Percentiles rank a stretch among this genome's conserved stretches.
phyloP scores from a whole-genome alignment of 2,797 vertebrate species.

The Gambusia yucatana region DNA sequence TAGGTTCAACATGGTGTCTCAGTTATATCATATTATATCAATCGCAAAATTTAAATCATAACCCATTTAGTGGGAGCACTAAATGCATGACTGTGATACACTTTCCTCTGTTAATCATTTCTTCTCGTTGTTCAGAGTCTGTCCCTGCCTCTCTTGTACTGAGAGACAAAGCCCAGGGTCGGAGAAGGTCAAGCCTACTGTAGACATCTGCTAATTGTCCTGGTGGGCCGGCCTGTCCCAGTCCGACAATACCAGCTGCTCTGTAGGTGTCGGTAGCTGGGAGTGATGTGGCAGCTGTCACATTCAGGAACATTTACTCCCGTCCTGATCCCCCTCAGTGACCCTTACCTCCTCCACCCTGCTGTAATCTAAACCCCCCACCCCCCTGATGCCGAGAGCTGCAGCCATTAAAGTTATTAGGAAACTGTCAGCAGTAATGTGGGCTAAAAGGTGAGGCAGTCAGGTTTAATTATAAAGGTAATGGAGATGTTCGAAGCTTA shows the following conservation, averaged over 20 bases:
- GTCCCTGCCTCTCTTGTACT: constrained; percentile 1
- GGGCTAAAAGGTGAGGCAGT: constrained; percentile 47
- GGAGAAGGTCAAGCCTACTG: constrained; percentile 71
- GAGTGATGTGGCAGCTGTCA: constrained; percentile 66
- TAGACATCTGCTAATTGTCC: constrained; percentile 85
- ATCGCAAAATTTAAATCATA: background rate
- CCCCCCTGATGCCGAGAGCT: background rate
- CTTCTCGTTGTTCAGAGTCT: background rate
- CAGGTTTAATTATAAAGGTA: constrained; percentile 26
- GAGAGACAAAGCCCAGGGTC: constrained; percentile 70
- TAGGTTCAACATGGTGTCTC: background rate
- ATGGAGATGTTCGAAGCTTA: constrained; percentile 18
- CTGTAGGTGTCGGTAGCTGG: constrained; percentile 59
- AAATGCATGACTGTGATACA: background rate
- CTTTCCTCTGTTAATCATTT: constrained; percentile 18
- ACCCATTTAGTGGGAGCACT: background rate
- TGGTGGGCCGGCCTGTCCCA: constrained; percentile 61
- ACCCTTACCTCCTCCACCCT: background rate
- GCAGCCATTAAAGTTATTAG: constrained; percentile 11
- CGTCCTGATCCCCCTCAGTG: constrained; percentile 17
- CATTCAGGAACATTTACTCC: constrained; percentile 62
- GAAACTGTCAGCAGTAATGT: constrained; percentile 47
- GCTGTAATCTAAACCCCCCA: background rate
- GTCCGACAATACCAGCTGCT: constrained; percentile 56
- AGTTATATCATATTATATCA: background rate